Conservation (phyloP, 2,113 vertebrate genomes). For the Stegostoma tigrinum region DNA sequence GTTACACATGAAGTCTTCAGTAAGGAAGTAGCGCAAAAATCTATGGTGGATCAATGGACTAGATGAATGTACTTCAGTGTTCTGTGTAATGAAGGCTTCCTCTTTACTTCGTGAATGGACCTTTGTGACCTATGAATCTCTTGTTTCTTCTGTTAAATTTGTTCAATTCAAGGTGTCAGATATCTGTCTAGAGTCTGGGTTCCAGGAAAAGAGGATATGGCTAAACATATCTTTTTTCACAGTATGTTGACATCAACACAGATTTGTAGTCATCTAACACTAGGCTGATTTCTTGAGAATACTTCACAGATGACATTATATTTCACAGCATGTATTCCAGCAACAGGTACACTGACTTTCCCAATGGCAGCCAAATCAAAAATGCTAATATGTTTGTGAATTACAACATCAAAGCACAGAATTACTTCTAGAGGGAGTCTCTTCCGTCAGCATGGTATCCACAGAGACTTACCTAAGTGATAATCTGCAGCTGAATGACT, state of each 20-base stretch:
- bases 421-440: neutral
- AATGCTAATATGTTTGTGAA: neutral
- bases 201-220: neutral
- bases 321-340: neutral
- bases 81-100: neutral
- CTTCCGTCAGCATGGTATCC: neutral
- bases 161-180: neutral
- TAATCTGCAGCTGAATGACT: neutral
- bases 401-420: neutral
- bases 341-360: neutral
- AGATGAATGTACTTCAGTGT: neutral
- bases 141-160: constrained; percentile 10
- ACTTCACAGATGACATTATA: neutral
- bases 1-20: neutral
- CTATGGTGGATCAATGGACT: neutral
- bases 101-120: neutral
- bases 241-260: neutral
- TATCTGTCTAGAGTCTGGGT: neutral
- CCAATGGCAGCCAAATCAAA: neutral
- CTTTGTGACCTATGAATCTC: neutral
- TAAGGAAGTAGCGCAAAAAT: neutral
- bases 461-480: neutral
- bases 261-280: neutral
- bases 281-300: neutral
- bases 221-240: neutral